Base-by-base conservation (phyloP, 2,888 invertebrate genomes). In the Diarsia rubi region DNA sequence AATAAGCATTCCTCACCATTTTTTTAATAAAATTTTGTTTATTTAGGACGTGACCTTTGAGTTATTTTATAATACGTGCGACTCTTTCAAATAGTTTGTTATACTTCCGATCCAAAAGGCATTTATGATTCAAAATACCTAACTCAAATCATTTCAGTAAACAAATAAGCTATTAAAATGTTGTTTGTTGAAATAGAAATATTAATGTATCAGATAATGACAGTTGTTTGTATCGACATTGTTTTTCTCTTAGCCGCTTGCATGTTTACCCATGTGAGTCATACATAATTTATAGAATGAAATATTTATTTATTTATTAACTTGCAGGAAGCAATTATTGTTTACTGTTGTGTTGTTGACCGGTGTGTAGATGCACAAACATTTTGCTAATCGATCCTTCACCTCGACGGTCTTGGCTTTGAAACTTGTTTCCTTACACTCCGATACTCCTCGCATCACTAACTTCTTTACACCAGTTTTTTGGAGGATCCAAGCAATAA, bases 391-490 rank as follows among this genome's bases (percentile, higher is more conserved):
- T 85, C 69, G 81, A 86, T 86, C 81, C 84, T 89, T 86, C 83
- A 78, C 86, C 86, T 88, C 83, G 84, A 82, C 79, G 71, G 75
- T 80, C 74, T 79, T 83, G 77, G 73, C 71, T 82, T 85, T 85
- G 73, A 73, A 89, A 85, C 83, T 85, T 52, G 85, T 88, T 90
- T 88, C 82, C 83, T 86, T 86, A 75, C 78, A 83, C 74, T 83
- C 67, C 70, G 78, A 80, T 73, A 78, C 66, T 69, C 68, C 62
- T 67, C 54, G 77, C 73, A 72, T 73, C 62, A 77, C 75, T 82
- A 75, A 73, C 78, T 83, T 79, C 67, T 76, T 85, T 52, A 49
- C 31, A 69, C 9, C n/a, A 73, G 68, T 69, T 52, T 79, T 78
- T 83, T 73, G 42, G 42, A 44, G 31, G 19, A 31, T 59, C 66